Conservation (phyloP, 2,113 vertebrate genomes). For the Alligator sinensis region DNA sequence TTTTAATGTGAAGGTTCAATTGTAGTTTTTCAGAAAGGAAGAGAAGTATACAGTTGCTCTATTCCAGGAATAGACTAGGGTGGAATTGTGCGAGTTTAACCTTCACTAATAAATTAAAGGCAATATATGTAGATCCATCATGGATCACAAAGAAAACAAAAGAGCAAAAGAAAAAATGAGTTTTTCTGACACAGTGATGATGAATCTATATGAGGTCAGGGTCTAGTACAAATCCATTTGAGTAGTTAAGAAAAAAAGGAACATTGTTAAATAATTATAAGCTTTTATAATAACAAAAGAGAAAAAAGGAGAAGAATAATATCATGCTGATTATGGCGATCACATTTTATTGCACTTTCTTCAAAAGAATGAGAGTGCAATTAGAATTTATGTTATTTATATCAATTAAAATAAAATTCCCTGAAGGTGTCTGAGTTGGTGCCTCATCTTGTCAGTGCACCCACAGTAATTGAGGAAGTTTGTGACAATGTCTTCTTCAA, state of each 20-base stretch:
- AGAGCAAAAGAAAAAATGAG: background rate
- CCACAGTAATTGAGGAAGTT: background rate
- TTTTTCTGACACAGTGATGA: background rate
- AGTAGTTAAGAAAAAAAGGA: background rate
- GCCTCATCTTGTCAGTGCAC: background rate
- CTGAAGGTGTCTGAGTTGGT: background rate
- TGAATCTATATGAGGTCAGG: background rate
- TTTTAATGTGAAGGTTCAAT: background rate
- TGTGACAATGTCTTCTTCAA: background rate
- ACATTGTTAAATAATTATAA: background rate
- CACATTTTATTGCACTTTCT: background rate
- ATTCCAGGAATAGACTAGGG: background rate
- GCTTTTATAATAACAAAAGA: background rate
- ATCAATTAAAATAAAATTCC: background rate
- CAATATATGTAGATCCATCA: accelerated
- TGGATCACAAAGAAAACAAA: background rate
- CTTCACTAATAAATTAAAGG: background rate
- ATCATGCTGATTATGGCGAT: background rate
- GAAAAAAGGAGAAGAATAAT: background rate
- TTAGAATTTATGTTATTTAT: background rate
- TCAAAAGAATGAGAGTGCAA: background rate
- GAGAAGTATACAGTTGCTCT: background rate
- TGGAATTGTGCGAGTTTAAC: background rate
- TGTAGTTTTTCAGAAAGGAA: background rate
- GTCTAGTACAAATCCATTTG: background rate